Conservation (phyloP, 2,888 invertebrate species). For the Empis livida region DNA sequence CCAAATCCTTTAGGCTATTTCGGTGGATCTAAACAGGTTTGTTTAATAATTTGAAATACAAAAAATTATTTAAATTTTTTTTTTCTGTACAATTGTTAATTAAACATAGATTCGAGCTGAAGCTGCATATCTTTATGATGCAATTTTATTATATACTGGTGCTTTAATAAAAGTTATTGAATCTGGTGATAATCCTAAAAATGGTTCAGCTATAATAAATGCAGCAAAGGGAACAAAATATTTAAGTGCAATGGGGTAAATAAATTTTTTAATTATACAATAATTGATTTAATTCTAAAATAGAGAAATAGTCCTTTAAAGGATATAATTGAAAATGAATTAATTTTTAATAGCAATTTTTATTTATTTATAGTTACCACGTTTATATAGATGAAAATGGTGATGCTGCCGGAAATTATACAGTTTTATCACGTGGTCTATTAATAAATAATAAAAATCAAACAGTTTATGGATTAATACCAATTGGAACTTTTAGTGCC, state of each 20-base stretch:
- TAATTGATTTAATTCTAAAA: no score
- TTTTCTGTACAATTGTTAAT: no score
- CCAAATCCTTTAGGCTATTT: conserved; percentile 62
- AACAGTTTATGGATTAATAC: conserved; percentile 55
- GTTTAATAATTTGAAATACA: conserved; percentile 4
- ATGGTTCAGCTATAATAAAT: conserved; percentile 71
- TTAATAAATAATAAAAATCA: conserved; percentile 28
- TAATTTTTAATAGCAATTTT: no score
- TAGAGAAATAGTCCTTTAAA: no score
- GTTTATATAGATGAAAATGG: conserved; percentile 87
- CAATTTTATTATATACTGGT: conserved; percentile 80
- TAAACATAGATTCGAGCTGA: conserved; percentile 61
- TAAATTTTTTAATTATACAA: not conserved
- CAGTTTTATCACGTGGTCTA: conserved; percentile 52
- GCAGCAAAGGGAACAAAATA: conserved; percentile 66
- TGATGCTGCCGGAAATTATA: conserved; percentile 90
- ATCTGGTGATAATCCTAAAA: conserved; percentile 52
- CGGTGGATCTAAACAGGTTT: conserved; percentile 60
- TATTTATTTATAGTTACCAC: conserved; percentile 74
- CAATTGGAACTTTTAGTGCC: conserved; percentile 59
- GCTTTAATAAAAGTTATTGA: conserved; percentile 61
- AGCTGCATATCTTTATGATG: conserved; percentile 88
- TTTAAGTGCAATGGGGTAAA: conserved; percentile 75
- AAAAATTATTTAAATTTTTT: not conserved
- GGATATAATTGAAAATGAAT: no score